Conservation (phyloP, 2,797 vertebrate genomes). For the Vespertilio murinus region DNA sequence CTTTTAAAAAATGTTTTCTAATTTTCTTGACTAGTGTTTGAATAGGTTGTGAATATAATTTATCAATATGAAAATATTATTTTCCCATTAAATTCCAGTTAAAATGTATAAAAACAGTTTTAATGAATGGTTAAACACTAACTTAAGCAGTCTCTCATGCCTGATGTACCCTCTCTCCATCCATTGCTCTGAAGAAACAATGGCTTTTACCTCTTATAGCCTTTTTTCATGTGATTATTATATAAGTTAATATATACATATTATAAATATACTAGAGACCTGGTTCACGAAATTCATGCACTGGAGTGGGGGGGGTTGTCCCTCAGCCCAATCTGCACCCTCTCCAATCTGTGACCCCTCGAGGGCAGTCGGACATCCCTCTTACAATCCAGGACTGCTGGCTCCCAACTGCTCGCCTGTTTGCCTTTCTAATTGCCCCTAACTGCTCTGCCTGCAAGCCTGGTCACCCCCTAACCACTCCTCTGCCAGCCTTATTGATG, state of each 20-base stretch:
- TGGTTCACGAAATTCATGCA: too few relatives aligned
- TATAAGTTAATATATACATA: background rate
- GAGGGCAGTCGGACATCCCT: too few relatives aligned
- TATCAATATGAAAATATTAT: background rate
- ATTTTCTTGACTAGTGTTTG: background rate
- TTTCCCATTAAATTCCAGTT: background rate
- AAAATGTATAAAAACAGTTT: background rate
- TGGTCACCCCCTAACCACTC: too few relatives aligned
- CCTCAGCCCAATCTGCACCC: too few relatives aligned
- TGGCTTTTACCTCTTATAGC: background rate
- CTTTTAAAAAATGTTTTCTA: background rate
- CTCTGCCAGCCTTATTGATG: too few relatives aligned
- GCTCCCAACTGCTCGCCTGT: too few relatives aligned
- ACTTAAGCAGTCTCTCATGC: background rate
- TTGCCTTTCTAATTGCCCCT: too few relatives aligned
- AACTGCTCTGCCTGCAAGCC: too few relatives aligned
- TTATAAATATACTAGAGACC: background rate
- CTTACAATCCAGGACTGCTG: too few relatives aligned
- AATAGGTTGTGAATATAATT: background rate
- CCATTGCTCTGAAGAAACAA: background rate
- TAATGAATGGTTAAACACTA: background rate
- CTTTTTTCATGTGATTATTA: background rate
- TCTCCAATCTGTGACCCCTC: too few relatives aligned
- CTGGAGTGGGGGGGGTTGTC: too few relatives aligned
- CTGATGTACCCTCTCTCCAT: background rate